Percentiles rank a stretch among this genome's conserved stretches.
Conservation (phyloP, 2,888 invertebrate species). For the Eubasilissa splendida region DNA sequence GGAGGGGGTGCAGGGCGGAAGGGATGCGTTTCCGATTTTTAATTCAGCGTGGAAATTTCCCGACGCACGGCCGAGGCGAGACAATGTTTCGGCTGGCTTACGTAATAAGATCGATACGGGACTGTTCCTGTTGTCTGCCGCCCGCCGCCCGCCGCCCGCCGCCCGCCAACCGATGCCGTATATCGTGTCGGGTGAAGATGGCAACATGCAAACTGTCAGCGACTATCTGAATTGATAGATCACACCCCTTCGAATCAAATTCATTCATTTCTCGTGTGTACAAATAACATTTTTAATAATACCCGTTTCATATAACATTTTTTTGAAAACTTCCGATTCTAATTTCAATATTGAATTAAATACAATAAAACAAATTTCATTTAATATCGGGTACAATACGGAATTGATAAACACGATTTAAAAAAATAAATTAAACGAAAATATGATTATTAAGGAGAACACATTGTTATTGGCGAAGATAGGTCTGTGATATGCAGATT, state of each 20-base stretch:
- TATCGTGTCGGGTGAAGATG: background rate
- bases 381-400: too few species aligned
- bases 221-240: background rate
- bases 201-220: conserved; percentile 1
- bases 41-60: conserved; percentile 1
- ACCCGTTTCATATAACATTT: too few species aligned
- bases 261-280: too few species aligned
- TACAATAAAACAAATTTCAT: too few species aligned
- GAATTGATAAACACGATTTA: too few species aligned
- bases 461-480: too few species aligned
- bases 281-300: too few species aligned
- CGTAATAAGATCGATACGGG: background rate
- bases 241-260: background rate
- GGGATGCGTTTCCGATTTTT: conserved; percentile 61
- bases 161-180: background rate
- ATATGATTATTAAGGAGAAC: too few species aligned
- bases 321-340: too few species aligned
- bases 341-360: too few species aligned
- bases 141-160: background rate
- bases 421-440: too few species aligned
- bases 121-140: background rate
- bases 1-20: conserved; percentile 59
- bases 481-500: too few species aligned
- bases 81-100: background rate
- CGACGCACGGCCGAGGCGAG: conserved; percentile 1